Base-by-base conservation (phyloP, 30 jellyfish, hydroid and myxozoan genomes). In the Aurelia aurita region DNA sequence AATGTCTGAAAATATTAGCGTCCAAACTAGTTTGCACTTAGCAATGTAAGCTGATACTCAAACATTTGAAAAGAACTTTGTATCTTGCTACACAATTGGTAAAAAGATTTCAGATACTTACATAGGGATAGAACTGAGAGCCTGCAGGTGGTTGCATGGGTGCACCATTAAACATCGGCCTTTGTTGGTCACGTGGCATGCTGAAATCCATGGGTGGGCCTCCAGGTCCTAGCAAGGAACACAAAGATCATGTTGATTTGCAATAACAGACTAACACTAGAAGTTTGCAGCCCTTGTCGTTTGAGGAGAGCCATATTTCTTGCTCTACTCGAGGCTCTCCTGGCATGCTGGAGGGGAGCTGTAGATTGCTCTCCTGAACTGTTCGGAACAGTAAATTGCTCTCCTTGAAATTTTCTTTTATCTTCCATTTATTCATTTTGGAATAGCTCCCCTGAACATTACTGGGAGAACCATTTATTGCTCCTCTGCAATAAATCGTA, bases 141-240 rank as follows among this genome's bases (percentile, higher is more conserved):
- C 80, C 93, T 43, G 75, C 76, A 14, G 93, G 93, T 60, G 93
- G 93, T 51, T 71, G 93, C 87, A 73, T 84, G 14, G 57, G 92
- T 32, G 80, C 92, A 57, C 87, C 93, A 71, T 84, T 73, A 44
- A 81, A 81, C 78, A 81, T 46, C 29, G 91, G 84, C 34, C 91
- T 55, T 63, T 81, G 91, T 43, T 67, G 91, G 46, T 81, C 91
- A 51, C 72, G 58, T 31, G 91, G n/a, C 65, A 81, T 43, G 58
- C 51, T 39, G 51, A 39, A 39, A 39, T 81, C 71, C 91, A 81
- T 81, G 20, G 76, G 78, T 27, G 91, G 91, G 69, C 85, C 91
- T 67, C 62, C 74, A 19, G 85, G 77, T 81, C 91, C 91, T 81
- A 16, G 18, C 34, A 60, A 51, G 25, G 45, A 59, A 58, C 7